Evolutionary conservation across 1,140 invertebrate species (phyloP).

Genomic region (Cydia strobilella): DNA sequence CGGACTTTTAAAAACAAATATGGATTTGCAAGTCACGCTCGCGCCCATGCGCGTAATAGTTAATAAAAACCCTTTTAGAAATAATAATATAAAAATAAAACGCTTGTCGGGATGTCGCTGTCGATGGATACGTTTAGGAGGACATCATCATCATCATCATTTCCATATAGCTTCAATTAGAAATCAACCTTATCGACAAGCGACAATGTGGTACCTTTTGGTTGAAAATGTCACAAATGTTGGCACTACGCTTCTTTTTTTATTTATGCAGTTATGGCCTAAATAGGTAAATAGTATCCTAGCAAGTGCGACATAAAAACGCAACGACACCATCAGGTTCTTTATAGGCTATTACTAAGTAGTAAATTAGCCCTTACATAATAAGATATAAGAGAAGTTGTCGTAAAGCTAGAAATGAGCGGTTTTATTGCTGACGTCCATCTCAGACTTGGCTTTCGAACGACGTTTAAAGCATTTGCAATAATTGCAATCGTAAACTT

Average conservation of each 20-base stretch:
- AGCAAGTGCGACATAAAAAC: background rate
- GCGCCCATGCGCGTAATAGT: too few species aligned
- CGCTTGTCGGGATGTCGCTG: too few species aligned
- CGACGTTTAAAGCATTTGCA: background rate
- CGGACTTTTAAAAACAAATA: too few species aligned
- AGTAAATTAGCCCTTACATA: constrained; percentile 8
- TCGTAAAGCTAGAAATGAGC: background rate
- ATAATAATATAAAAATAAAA: too few species aligned
- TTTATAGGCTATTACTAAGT: constrained; percentile 8
- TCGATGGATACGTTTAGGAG: too few species aligned
- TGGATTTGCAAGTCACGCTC: too few species aligned
- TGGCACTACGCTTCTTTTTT: background rate
- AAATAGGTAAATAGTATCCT: constrained; percentile 5
- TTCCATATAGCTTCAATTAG: too few species aligned
- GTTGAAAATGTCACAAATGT: too few species aligned
- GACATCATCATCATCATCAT: too few species aligned
- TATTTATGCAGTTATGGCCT: background rate
- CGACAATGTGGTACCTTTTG: too few species aligned
- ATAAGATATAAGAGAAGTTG: background rate
- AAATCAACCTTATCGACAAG: too few species aligned
- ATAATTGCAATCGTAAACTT: background rate
- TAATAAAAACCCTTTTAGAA: too few species aligned
- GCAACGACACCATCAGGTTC: background rate
- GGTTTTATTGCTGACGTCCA: constrained; percentile 1
- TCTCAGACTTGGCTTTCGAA: background rate